Percentiles rank a stretch among this genome's conserved stretches.
Evolutionary conservation across 1,140 invertebrate species (phyloP).

Genomic region (Cotesia typhae): DNA sequence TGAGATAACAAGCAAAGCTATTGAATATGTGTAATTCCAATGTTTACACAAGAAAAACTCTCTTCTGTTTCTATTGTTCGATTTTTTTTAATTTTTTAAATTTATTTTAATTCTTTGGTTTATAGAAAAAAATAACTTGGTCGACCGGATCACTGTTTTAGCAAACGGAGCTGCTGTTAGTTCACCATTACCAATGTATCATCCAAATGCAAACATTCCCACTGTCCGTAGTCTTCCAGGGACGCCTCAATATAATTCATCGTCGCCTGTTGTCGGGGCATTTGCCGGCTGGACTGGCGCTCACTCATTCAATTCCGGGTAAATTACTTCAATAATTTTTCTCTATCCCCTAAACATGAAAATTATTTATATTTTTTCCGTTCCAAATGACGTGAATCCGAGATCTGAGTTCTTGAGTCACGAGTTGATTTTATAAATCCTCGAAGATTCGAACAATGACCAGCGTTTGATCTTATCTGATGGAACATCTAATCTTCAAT

Average conservation of each 20-base stretch:
- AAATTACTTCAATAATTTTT: slow-evolving; percentile 29
- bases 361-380: slow-evolving; percentile 32
- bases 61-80: no score
- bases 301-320: slow-evolving; percentile 56
- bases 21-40: neutral
- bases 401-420: slow-evolving; percentile 62
- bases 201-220: slow-evolving; percentile 51
- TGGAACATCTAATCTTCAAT: slow-evolving; percentile 27
- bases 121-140: slow-evolving; percentile 45
- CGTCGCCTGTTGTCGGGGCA: slow-evolving; percentile 55
- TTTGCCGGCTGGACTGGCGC: slow-evolving; percentile 57
- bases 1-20: slow-evolving; percentile 4
- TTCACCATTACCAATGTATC: slow-evolving; percentile 61
- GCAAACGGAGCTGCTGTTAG: slow-evolving; percentile 53
- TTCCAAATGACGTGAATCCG: slow-evolving; percentile 53
- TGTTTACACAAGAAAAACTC: no score
- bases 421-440: slow-evolving; percentile 57
- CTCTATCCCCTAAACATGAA: slow-evolving; percentile 2
- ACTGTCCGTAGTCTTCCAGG: slow-evolving; percentile 60
- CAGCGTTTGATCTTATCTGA: slow-evolving; percentile 65
- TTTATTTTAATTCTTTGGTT: slow-evolving; percentile 37
- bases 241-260: slow-evolving; percentile 60
- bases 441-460: slow-evolving; percentile 59
- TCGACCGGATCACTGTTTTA: slow-evolving; percentile 53
- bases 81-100: slow-evolving; percentile 11